Conservation (phyloP, 1,140 invertebrate species). For the Trigoniulus corallinus region DNA sequence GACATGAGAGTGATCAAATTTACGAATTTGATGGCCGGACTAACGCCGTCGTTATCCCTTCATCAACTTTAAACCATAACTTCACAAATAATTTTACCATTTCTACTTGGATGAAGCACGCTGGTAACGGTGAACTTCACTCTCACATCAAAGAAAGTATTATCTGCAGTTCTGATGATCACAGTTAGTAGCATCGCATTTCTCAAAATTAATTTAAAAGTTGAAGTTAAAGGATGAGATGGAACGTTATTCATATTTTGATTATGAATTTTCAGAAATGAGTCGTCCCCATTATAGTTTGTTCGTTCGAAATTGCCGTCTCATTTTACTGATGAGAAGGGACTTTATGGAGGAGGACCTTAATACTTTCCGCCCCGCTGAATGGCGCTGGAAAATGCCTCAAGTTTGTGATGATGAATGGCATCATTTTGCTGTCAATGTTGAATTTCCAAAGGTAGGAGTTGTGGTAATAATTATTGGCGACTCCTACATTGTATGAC, state of each 20-base stretch:
- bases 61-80: slow-evolving; percentile 36
- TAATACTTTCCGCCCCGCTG: slow-evolving; percentile 91
- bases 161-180: slow-evolving; percentile 87
- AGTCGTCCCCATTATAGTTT: slow-evolving; percentile 95
- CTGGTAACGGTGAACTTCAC: slow-evolving; percentile 44
- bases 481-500: too few species aligned
- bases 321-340: slow-evolving; percentile 78
- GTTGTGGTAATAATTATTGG: neutral
- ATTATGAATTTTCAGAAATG: slow-evolving; percentile 67
- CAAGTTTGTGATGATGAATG: slow-evolving; percentile 93
- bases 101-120: slow-evolving; percentile 83
- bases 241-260: neutral
- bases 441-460: slow-evolving; percentile 58
- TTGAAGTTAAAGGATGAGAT: neutral
- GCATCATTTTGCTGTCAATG: slow-evolving; percentile 93
- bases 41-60: slow-evolving; percentile 68
- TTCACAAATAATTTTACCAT: slow-evolving; percentile 68
- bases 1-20: slow-evolving; percentile 72
- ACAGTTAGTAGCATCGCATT: slow-evolving; percentile 46
- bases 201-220: neutral
- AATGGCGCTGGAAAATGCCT: slow-evolving; percentile 88
- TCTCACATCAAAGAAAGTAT: slow-evolving; percentile 88
- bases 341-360: slow-evolving; percentile 81
- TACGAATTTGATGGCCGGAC: slow-evolving; percentile 82
- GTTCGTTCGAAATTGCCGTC: slow-evolving; percentile 88